Conservation (phyloP, 2,888 invertebrate species). For the Drosophila prostipennis region DNA sequence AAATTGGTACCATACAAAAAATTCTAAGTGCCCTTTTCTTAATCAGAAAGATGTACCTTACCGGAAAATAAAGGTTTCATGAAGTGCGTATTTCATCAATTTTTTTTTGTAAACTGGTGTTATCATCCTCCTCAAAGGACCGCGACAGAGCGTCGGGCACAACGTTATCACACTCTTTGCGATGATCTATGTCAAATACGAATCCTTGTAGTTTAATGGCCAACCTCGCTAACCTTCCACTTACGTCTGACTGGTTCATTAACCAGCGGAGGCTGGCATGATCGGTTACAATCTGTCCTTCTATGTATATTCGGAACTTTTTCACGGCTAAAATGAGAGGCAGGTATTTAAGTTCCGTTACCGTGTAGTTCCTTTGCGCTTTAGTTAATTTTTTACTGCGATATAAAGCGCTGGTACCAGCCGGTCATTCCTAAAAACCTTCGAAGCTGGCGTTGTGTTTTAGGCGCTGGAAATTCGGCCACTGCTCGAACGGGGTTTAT, state of each 20-base stretch:
- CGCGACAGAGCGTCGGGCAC: background rate
- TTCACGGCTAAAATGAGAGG: background rate
- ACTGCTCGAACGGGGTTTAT: background rate
- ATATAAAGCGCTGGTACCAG: background rate
- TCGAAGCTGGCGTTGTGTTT: background rate
- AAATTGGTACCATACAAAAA: no score
- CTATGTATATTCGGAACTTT: background rate
- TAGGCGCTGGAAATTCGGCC: background rate
- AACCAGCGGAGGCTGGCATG: background rate
- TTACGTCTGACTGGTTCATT: background rate
- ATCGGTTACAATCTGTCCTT: background rate
- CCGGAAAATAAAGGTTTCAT: no score
- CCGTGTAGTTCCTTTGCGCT: no score
- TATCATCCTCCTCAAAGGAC: no score
- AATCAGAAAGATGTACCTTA: no score
- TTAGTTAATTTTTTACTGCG: background rate
- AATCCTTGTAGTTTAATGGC: background rate
- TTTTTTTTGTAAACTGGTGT: no score
- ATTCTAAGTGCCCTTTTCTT: no score
- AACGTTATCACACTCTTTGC: background rate
- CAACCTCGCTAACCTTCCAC: background rate
- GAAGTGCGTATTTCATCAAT: no score
- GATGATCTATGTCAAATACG: background rate
- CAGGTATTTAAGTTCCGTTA: background rate
- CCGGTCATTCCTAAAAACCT: background rate